Evolutionary conservation across 2,113 vertebrate genomes (phyloP), one percentile per base, ranked within the genome.

Genomic region (Andinoacara biseriatus): DNA sequence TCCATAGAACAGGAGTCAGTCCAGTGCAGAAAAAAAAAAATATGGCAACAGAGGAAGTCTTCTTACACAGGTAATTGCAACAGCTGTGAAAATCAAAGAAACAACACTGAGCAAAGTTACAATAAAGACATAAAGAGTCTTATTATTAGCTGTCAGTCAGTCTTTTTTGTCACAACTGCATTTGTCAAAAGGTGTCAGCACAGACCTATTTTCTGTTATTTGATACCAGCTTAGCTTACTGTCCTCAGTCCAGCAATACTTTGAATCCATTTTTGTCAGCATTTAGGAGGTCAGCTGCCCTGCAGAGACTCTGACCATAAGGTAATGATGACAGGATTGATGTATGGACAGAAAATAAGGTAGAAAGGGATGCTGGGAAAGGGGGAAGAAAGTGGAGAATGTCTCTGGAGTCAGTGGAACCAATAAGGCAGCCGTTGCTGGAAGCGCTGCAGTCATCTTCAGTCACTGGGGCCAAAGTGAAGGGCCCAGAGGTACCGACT

Each of bases 401-500:
- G 82, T 90, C 81, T 92, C 81, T 76, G 58, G 85, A 87, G 91
- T 90, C 81, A 67, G 58, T 76, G 88, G 87, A 90, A 86, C 84
- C 90, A 89, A 92, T 92, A 80, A 92, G 86, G 77, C 87, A 89
- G 92, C 65, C 80, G 54, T 78, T 88, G 89, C 88, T 93, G 91
- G 93, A 92, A 93, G 90, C 81, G 54, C 58, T 93, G 87, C 86
- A 86, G 87, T 93, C 87, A 80, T 92, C 88, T 92, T 87, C 89
- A 93, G 89, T 87, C 86, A 69, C 11, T 60, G 74, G 78, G 91
- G 94, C 93, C 92, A 93, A 93, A 89, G 89, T 83, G 86, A 91
- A 83, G 84, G 87, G 92, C 92, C 93, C 79, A 18, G 85, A 93
- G 93, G 94, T 90, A 76, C 85, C 46, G 89, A 90, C 87, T 92